Evolutionary conservation across 2,113 vertebrate genomes (phyloP).

Genomic region (Panthera leo): DNA sequence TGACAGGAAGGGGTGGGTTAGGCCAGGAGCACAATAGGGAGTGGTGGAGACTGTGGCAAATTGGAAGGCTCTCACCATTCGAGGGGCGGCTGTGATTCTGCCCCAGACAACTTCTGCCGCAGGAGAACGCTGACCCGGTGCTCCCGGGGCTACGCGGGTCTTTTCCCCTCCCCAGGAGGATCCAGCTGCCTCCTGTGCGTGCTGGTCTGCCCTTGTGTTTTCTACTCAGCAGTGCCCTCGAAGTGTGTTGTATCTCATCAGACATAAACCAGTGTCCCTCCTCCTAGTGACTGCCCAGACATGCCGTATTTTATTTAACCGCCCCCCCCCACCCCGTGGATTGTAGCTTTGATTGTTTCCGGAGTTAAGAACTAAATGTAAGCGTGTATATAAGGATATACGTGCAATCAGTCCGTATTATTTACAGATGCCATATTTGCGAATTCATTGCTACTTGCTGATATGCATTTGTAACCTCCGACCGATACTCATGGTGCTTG

Average conservation of each 20-base stretch:
- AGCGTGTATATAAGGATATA: not conserved
- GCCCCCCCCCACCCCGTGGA: rapidly evolving
- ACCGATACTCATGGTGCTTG: not conserved
- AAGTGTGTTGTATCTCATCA: not conserved
- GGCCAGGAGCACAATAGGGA: not conserved
- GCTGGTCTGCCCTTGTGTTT: not conserved
- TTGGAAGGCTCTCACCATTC: not conserved
- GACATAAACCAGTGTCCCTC: not conserved
- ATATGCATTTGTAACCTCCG: not conserved
- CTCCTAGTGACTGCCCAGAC: not conserved
- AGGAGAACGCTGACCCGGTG: not conserved
- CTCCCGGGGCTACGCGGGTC: too few relatives aligned
- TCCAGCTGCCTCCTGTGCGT: not conserved
- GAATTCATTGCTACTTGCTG: not conserved
- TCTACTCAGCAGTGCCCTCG: too few relatives aligned
- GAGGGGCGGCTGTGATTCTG: not conserved
- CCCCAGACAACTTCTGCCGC: not conserved
- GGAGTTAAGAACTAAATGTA: not conserved
- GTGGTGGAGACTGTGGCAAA: not conserved
- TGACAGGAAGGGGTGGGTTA: too few relatives aligned
- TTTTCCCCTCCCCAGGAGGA: not conserved
- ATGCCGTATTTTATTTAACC: not conserved
- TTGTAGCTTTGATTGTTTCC: not conserved
- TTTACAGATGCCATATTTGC: not conserved
- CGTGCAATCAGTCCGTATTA: not conserved